Evolutionary conservation across 2,113 vertebrate genomes (phyloP), one percentile per base, ranked within the genome.

Genomic region (Scortum barcoo): DNA sequence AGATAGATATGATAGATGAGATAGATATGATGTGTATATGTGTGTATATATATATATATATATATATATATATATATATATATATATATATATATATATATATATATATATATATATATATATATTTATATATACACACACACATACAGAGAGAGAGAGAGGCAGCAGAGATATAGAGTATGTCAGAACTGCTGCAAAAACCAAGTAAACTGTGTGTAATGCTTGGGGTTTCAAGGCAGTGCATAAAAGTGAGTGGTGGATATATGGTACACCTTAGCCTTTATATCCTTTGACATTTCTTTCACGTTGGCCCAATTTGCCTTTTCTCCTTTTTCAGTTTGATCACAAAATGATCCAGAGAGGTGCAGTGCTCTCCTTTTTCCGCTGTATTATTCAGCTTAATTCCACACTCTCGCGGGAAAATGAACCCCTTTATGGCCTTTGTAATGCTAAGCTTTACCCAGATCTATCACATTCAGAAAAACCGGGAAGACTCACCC

Each of bases 241-340:
- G 12, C 26, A 16, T 9, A 22, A 54, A 69, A 68, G 65, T 70
- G 62, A 72, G 57, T 40, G 28, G 28, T 68, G 53, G 61, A 24
- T 82, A 56, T 69, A 26, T 65, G 14, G 70, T 76, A 58, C 72
- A 53, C 57, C 30, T 82, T 74, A 77, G 72, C 63, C 14, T 81
- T 89, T 85, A 54, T 66, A 72, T 79, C 53, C 46, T 51, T 44
- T 84, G 75, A 83, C 63, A 86, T 90, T 89, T 81, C 38, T 53
- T 42, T 82, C 48, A 61, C 20, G 28, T 19, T 44, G 30, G 71
- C 63, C 53, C 56, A 24, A 22, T 78, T 76, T 78, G 28, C 57
- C 12, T 72, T 75, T 53, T 68, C 16, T 74, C 28, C 33, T 73
- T 46, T 46, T 76, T 85, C 20, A 67, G 4, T 85, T 66, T 83